Conservation (phyloP, 2,797 vertebrate genomes). For the Numenius phaeopus region DNA sequence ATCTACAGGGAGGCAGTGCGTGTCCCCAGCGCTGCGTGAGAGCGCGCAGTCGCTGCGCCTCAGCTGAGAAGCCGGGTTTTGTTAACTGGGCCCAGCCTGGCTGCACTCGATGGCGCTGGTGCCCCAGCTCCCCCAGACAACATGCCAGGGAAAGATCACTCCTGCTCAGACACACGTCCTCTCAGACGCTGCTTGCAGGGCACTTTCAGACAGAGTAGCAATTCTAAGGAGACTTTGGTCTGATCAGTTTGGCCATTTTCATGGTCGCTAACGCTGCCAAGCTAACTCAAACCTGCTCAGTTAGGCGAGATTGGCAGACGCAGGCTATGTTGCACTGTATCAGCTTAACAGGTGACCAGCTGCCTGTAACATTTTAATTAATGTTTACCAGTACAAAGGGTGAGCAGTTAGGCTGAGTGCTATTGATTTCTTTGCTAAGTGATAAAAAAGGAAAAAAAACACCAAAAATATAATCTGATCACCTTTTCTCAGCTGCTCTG, state of each 20-base stretch:
- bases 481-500: slow-evolving; percentile 95
- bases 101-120: neutral
- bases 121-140: neutral
- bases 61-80: neutral
- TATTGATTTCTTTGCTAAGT: neutral
- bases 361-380: neutral
- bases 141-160: neutral
- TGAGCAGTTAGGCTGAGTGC: neutral
- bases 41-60: neutral
- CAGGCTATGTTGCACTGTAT: neutral
- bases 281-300: neutral
- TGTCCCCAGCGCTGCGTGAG: neutral
- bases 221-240: neutral
- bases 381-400: neutral
- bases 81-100: neutral
- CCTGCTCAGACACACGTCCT: neutral
- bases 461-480: neutral
- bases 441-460: neutral
- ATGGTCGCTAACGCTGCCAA: neutral
- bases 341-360: neutral
- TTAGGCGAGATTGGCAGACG: neutral
- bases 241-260: neutral
- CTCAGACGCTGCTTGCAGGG: neutral
- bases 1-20: neutral
- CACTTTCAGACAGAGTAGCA: neutral